Evolutionary conservation across 1,140 invertebrate genomes (phyloP), one percentile per base, ranked within the genome.

Genomic region (Caerostris darwini): DNA sequence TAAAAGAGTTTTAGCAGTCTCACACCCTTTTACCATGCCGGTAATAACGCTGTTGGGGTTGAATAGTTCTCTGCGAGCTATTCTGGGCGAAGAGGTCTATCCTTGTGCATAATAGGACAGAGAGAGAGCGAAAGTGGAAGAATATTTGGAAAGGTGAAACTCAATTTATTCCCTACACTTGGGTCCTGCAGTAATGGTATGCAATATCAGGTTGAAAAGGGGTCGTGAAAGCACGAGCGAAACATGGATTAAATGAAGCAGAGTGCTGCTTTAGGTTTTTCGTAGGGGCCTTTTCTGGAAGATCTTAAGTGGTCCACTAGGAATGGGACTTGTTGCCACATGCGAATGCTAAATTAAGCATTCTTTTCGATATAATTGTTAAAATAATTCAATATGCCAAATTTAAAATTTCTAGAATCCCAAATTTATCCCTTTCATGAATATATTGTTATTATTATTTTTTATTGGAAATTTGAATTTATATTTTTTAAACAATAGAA

Each of bases 1-100:
- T 91, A 91, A 91, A 91, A 91, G 89, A 82, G 71, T 91, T 59
- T 81, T 82, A 91, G 67, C 88, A 69, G 50, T 53, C 71, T 77
- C 71, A 53, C 71, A 77, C 71, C 71, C 71, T 50, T 77, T 77
- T 53, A 67, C 34, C 8, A 50, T 77, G 34, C 71, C 50, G 71
- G 34, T 77, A 77, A 77, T 77, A 77, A 77, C 14, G 71, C 34
- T 14, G 12, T 14, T 50, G 5, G 61, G 71, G 50, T 5, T n/a
- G n/a, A 1, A 19, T 2, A 1, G n/a, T n/a, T n/a, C n/a, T n/a
- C n/a, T n/a, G 19, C 0, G 71, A 77, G 71, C 61, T 8, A 34
- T 71, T 50, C 69, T 7, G 7, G 69, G 7, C 8, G 69, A 71
- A 71, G 69, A 71, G 69, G 69, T 71, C 69, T 71, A 50, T 71